Evolutionary conservation across 2,113 vertebrate genomes (phyloP), one percentile per base, ranked within the genome.

Genomic region (Gopherus flavomarginatus): DNA sequence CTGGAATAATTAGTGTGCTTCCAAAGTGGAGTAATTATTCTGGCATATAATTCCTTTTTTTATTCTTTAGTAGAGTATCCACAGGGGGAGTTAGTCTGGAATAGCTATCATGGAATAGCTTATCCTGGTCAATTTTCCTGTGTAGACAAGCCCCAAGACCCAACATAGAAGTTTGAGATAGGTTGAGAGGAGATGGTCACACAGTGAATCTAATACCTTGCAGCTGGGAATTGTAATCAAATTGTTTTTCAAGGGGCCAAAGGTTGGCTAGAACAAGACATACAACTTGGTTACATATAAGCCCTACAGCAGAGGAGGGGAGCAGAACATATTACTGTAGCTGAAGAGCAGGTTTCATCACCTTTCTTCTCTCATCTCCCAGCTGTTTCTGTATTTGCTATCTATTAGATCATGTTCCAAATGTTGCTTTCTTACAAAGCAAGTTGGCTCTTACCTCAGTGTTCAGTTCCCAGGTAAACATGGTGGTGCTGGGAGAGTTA

Each of bases 31-130:
- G 44, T 59, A 84, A 10, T 80, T 93, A 80, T 4, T 4, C 8
- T 81, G 57, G 90, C 91, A 83, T 82, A 85, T 88, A 59, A 38
- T 0, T 1, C 75, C 3, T 72, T 93, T 53, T 86, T 26, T 78
- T 87, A 87, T 83, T 91, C 4, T 27, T 42, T 90, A 62, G 59
- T 35, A 62, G 12, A 29, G 29, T 62, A 35, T n/a, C 62, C 35
- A 8, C 4, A 13, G 44, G 72, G 38, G 38, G 19, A 29, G 1
- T 0, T 69, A n/a, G 26, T 29, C 8, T 26, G 0, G 0, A 56
- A 11, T 80, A 79, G 24, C 17, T 86, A 81, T 57, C 3, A 47
- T 17, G 49, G 7, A 57, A 3, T 90, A 78, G 27, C 27, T 82
- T 38, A 0, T 4, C 82, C 1, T 86, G 7, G 5, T 88, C 4